A percentile compares a stretch with the other conserved stretches of the same genome.
phyloP scores from a whole-genome alignment of 2,797 vertebrate species.

The Pterois miles region DNA sequence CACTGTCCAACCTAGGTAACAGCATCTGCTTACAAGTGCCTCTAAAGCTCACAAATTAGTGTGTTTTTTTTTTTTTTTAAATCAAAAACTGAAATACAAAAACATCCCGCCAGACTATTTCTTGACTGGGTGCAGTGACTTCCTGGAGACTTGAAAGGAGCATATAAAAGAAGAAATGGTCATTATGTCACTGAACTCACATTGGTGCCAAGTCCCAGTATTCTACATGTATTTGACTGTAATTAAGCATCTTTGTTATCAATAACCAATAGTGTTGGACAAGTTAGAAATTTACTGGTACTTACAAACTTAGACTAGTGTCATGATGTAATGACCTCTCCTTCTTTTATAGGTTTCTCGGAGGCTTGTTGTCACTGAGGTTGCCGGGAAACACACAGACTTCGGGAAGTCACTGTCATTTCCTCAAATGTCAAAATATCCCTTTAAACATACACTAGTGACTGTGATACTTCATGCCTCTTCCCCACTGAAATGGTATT shows the following conservation, averaged over 20 bases:
- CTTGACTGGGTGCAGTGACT: background rate
- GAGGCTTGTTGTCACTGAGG: background rate
- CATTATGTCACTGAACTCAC: background rate
- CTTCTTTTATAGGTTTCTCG: background rate
- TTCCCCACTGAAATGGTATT: background rate
- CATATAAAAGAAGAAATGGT: background rate
- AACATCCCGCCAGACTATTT: background rate
- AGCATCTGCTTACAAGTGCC: background rate
- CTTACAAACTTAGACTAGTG: background rate
- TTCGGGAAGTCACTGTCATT: background rate
- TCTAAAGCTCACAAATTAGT: background rate
- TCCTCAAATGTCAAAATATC: background rate
- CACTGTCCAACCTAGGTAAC: background rate
- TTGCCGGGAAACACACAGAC: background rate
- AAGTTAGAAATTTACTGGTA: background rate
- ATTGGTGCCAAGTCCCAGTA: background rate
- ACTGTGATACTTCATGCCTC: background rate
- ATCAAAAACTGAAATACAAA: background rate
- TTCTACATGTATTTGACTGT: background rate
- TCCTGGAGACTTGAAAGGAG: background rate
- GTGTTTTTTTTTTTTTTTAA: background rate
- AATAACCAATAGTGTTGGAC: fast-evolving
- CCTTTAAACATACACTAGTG: background rate
- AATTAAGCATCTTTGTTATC: background rate
- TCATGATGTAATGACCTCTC: background rate